Evolutionary conservation across 2,888 invertebrate genomes (phyloP), one percentile per base, ranked within the genome.

Genomic region (Poecilus cupreus): DNA sequence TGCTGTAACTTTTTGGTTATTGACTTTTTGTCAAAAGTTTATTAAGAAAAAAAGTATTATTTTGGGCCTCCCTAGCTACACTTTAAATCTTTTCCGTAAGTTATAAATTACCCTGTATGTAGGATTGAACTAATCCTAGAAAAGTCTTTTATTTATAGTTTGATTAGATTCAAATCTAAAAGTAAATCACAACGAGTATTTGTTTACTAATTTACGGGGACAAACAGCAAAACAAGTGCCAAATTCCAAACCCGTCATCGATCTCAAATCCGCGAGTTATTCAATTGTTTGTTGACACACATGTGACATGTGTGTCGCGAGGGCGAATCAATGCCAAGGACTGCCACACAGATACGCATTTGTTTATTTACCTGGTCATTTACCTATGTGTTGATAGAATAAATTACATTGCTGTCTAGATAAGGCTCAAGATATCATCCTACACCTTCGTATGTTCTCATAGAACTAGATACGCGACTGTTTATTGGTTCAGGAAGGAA

Each of bases 281-380:
- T 26, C 60, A 60, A 60, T 60, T 60, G 60, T 60, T 60, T 60
- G 43, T 60, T 60, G 60, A 37, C 64, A 68, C 20, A 68, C 64
- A 68, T 68, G 64, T 51, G 18, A 18, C 64, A 68, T 32, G 32
- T 68, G 37, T 68, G 64, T 68, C 64, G 32, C 32, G 26, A 22
- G 18, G 32, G 32, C 64, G 64, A 51, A 51, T 51, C 51, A 51
- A 18, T 51, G 51, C 43, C 43, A 43, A 43, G 43, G 43, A 43
- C 43, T 43, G 32, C 8, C 43, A 2, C 5, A 43, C 43, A 11
- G 43, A 43, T 13, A 51, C 16, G 51, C 43, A 51, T 51, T 51
- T 51, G 51, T 51, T 51, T 51, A 51, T 18, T 18, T 51, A 16
- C 16, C 11, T 51, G 51, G 51, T 51, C 51, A 18, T 16, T 51